Evolutionary conservation across 37 sponge, comb jelly and placozoan genomes (phyloP), one percentile per base, ranked within the genome.

Genomic region (Halisarca cf. caerulea): DNA sequence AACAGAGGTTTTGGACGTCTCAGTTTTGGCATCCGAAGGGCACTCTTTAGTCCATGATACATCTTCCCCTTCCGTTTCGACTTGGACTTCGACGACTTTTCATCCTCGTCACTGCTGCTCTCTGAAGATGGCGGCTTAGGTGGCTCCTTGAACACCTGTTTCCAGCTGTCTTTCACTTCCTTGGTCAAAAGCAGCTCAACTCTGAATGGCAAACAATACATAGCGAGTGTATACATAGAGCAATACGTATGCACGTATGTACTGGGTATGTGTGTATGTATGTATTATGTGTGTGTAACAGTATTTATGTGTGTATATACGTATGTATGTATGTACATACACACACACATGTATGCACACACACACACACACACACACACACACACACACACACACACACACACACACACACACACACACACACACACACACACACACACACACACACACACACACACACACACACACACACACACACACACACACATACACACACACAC

Each of bases 171-270:
- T n/a, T 1, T 37, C 44, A 4, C 20, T 6, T 40, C 42, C 14
- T 74, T 74, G 43, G 77, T 74, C 77, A 74, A n/a, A n/a, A 74
- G 77, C 6, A 74, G 7, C 45, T 74, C 77, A 20, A 74, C 7
- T 8, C 77, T 74, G 32, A 14, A 71, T 20, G 40, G 28, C n/a
- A n/a, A n/a, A n/a, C n/a, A n/a, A n/a, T n/a, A n/a, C n/a, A n/a
- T n/a, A n/a, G n/a, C n/a, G n/a, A n/a, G n/a, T n/a, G n/a, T n/a
- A n/a, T n/a, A n/a, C n/a, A n/a, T n/a, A n/a, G n/a, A n/a, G n/a
- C n/a, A n/a, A n/a, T n/a, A n/a, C n/a, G n/a, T n/a, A n/a, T n/a
- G n/a, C n/a, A n/a, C n/a, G n/a, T n/a, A n/a, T n/a, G n/a, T n/a
- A n/a, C n/a, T n/a, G n/a, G n/a, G n/a, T n/a, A n/a, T n/a, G n/a